Evolutionary conservation across 2,797 vertebrate species (phyloP).

Genomic region (Pelobates cultripes): DNA sequence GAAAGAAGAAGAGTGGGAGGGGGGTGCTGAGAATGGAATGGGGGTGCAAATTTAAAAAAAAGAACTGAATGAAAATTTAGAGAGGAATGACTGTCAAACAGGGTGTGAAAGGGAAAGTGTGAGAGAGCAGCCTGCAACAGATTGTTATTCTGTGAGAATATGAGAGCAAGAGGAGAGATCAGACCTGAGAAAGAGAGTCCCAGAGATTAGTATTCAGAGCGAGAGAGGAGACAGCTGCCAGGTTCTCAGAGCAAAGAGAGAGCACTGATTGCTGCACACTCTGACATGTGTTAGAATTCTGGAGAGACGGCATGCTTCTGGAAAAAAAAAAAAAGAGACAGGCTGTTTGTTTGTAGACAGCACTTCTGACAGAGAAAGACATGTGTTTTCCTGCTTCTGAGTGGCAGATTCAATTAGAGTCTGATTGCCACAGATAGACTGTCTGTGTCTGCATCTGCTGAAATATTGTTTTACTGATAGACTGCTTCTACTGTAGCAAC

Average conservation of each 20-base stretch:
- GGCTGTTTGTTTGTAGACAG: not conserved
- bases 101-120: not conserved
- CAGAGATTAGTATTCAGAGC: not conserved
- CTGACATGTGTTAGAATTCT: not conserved
- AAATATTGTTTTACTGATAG: too few species aligned
- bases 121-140: not conserved
- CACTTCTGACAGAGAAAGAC: not conserved
- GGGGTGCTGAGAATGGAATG: not conserved
- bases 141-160: conserved; percentile 13
- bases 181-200: not conserved
- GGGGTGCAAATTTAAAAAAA: not conserved
- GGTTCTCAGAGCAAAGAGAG: conserved; percentile 1
- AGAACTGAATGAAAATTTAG: not conserved
- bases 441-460: too few species aligned
- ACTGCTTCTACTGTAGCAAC: too few species aligned
- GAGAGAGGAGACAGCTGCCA: not conserved
- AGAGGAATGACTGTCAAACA: not conserved
- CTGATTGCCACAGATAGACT: not conserved
- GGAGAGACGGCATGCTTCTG: not conserved
- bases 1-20: conserved; percentile 16
- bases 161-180: not conserved
- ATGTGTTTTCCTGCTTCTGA: not conserved
- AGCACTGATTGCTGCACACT: not conserved
- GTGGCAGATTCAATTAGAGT: not conserved
- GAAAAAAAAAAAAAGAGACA: not conserved